Evolutionary conservation across 2,888 invertebrate species (phyloP), one percentile per base, ranked within the genome.

Genomic region (Heteromurus nitidus): DNA sequence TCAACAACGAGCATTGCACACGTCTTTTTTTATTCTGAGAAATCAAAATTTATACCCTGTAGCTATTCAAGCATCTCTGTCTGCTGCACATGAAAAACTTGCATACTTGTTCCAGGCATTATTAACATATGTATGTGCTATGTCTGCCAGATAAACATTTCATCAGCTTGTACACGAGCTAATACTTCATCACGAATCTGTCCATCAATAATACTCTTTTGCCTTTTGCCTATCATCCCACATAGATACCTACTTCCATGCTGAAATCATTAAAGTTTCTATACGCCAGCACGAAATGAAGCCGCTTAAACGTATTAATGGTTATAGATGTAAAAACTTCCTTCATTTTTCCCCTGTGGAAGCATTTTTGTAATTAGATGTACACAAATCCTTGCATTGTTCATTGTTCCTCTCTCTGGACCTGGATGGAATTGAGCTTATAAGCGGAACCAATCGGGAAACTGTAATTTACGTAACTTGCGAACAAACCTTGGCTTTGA

Each of bases 161-260:
- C 75, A 75, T 67, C 75, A 75, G 58, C 31, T 67, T 67, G 58
- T 26, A 67, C 75, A 75, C 75, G 67, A 58, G 75, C 67, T 75
- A 75, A 75, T 75, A 67, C 44, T 67, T 75, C 67, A 67, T 75
- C 50, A 20, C 64, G 16, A 24, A 62, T 16, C 62, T 64, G 73
- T 73, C 73, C 64, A 74, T 74, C 74, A 74, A n/a, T 62, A 62
- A 20, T 11, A 18, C 62, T 31, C 18, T 9, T 36, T 36, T 13
- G 7, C 36, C 13, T 13, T 36, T 36, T 13, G 36, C 13, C 36
- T n/a, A n/a, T n/a, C n/a, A n/a, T n/a, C n/a, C n/a, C n/a, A n/a
- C n/a, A n/a, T n/a, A n/a, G n/a, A n/a, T n/a, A n/a, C n/a, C n/a
- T n/a, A n/a, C n/a, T n/a, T n/a, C n/a, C n/a, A n/a, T n/a, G n/a